Percentiles rank a stretch among this genome's conserved stretches.
Evolutionary conservation across 1,140 invertebrate genomes (phyloP).

Genomic region (Neodiprion fabricii): DNA sequence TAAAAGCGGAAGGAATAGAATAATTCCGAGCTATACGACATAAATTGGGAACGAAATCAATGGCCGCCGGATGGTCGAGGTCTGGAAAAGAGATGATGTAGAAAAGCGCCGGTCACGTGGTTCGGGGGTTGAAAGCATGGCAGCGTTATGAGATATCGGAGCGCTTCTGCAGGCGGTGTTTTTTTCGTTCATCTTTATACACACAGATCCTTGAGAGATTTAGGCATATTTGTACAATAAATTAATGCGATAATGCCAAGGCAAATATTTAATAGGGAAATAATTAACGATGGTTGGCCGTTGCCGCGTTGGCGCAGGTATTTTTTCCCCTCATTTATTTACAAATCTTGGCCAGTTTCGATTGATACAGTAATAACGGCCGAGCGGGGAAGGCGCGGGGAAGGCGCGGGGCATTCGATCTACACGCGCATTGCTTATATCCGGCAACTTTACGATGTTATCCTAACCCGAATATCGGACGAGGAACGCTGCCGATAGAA

Average conservation of each 20-base stretch:
- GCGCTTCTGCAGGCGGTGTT: no score
- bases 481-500: conserved; percentile 26
- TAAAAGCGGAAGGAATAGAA: no score
- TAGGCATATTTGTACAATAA: conserved; percentile 3
- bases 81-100: no score
- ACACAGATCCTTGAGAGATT: neutral
- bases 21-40: no score
- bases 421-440: conserved; percentile 29
- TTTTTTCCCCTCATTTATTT: conserved; percentile 1
- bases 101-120: no score
- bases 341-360: neutral
- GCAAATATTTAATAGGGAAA: conserved; percentile 13
- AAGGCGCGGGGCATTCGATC: neutral
- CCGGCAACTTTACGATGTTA: conserved; percentile 42
- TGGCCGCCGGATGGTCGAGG: no score
- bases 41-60: no score
- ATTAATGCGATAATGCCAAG: neutral
- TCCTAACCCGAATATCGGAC: conserved; percentile 40
- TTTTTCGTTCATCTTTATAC: no score
- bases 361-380: conserved; percentile 6
- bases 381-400: neutral
- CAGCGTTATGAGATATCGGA: no score
- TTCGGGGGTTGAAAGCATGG: no score
- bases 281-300: neutral
- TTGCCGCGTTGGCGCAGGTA: neutral